phyloP scores from a whole-genome alignment of 2,797 vertebrate genomes.

The Trematocara caparti region DNA sequence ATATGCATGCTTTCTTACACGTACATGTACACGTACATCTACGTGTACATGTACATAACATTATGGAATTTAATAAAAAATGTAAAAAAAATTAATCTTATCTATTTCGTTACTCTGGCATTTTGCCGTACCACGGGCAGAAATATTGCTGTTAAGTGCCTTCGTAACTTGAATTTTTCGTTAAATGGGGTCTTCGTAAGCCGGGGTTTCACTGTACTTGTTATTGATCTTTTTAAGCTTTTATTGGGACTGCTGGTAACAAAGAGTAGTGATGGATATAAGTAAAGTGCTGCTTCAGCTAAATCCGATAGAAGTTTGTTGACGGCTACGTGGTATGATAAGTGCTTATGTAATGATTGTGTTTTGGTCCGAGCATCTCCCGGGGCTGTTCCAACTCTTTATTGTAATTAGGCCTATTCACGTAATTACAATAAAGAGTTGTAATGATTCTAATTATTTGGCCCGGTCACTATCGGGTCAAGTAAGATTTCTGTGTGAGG shows the following conservation, averaged over 20 bases:
- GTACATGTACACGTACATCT: no score
- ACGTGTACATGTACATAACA: no score
- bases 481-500: not conserved
- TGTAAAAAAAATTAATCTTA: no score
- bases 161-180: not conserved
- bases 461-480: not conserved
- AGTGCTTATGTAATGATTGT: not conserved
- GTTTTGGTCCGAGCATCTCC: not conserved
- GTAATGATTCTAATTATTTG: not conserved
- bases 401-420: not conserved
- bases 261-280: not conserved
- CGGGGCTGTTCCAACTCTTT: not conserved
- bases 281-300: not conserved
- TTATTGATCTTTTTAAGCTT: not conserved
- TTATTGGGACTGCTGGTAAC: not conserved
- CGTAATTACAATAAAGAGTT: not conserved
- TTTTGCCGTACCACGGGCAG: not conserved
- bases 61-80: no score
- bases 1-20: no score
- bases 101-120: rapidly evolving
- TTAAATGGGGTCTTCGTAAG: not conserved
- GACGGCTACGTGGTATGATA: not conserved
- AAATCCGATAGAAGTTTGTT: not conserved
- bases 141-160: not conserved
- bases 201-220: not conserved